A percentile compares a stretch with the other conserved stretches of the same genome.
Evolutionary conservation across 2,888 invertebrate species (phyloP).

Genomic region (Myathropa florea): DNA sequence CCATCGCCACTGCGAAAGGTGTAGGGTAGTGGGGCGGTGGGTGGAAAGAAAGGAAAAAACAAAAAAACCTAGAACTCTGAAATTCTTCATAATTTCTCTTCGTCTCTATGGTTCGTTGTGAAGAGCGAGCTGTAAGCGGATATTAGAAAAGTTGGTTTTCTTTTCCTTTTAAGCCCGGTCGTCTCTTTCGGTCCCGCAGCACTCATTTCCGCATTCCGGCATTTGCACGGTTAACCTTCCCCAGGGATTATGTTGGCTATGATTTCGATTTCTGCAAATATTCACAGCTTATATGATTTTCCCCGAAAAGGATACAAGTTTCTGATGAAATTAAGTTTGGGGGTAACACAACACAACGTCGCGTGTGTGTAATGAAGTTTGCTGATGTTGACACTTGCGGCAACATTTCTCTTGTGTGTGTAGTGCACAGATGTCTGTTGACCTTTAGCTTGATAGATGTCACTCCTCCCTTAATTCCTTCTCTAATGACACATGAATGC

Average conservation of each 20-base stretch:
- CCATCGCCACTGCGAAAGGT: neutral
- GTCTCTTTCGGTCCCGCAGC: neutral
- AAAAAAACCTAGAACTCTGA: conserved; percentile 37
- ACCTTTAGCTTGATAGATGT: no score
- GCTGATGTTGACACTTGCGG: neutral
- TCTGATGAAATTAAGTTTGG: conserved; percentile 24
- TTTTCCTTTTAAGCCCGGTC: neutral
- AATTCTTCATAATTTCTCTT: conserved; percentile 25
- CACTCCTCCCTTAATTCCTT: neutral
- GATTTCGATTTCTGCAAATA: conserved; percentile 14
- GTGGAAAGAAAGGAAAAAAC: neutral
- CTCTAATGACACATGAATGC: neutral
- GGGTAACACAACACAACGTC: neutral
- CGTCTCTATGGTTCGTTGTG: neutral
- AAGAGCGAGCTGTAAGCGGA: conserved; percentile 38
- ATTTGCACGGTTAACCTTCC: conserved; percentile 32
- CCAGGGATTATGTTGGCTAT: conserved; percentile 24
- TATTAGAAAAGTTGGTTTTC: conserved; percentile 49
- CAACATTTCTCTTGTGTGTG: neutral
- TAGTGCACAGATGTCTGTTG: neutral
- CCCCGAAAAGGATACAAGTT: neutral
- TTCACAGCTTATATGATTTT: neutral
- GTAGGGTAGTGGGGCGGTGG: neutral
- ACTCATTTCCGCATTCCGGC: neutral
- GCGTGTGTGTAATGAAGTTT: neutral